These are phyloP conservation scores for Ceratosolen fusciceps DNA, from an alignment of 1,140 invertebrate species.

Conservation along the genomic window DNA sequence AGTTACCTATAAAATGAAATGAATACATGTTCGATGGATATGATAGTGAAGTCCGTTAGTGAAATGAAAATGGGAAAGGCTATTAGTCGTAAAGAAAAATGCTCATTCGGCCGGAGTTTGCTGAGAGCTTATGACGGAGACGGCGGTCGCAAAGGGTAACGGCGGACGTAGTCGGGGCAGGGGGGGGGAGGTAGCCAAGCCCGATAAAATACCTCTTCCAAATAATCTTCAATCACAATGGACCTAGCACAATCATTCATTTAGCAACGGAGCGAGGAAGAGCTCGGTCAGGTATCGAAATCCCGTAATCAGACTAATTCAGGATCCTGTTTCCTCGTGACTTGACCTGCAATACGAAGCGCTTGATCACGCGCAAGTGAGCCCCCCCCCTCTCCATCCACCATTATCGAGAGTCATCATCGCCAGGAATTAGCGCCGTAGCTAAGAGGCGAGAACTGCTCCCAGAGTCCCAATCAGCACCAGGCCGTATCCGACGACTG, in stretches of 20 bases:
- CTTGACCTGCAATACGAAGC: neutral
- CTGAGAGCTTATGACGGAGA: no score
- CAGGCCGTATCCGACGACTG: neutral
- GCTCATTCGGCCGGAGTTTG: no score
- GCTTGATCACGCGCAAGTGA: neutral
- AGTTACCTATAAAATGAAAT: no score
- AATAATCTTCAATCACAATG: neutral
- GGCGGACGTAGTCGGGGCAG: neutral
- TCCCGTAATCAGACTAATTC: constrained; percentile 20
- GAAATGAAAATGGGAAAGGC: no score
- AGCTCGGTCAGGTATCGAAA: neutral
- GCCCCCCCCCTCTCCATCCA: no score
- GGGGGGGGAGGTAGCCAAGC: neutral
- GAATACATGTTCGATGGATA: no score
- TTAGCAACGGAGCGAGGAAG: neutral
- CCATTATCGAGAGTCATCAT: neutral
- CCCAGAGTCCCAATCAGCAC: constrained; percentile 12
- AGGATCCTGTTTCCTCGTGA: constrained; percentile 9
- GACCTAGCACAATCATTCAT: neutral
- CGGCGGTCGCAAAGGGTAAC: no score
- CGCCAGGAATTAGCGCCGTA: constrained; percentile 37
- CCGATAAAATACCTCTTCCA: neutral
- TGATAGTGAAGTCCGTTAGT: no score
- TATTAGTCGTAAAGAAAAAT: no score
- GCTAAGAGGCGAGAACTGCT: constrained; percentile 35